These are phyloP conservation scores for Drosophila lacertosa DNA, from an alignment of 1,140 invertebrate species.

Conservation along the genomic window DNA sequence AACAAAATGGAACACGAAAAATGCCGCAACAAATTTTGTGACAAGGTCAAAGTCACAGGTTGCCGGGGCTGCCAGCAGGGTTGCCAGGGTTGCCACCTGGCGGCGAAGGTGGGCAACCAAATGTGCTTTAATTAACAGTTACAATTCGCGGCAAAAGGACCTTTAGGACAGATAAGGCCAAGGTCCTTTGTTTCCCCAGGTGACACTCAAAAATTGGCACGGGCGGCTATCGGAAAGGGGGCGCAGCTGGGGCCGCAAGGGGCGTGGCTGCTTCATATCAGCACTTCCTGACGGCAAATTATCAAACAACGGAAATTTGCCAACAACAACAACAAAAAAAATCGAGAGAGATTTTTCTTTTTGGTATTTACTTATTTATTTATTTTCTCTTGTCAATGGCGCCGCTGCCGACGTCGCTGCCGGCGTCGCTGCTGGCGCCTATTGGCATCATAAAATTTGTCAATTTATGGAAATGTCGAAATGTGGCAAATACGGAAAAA, in stretches of 20 bases:
- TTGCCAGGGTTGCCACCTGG: too few relatives aligned
- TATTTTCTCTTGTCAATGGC: constrained; percentile 32
- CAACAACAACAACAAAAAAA: constrained; percentile 8
- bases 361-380: not conserved
- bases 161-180: constrained; percentile 12
- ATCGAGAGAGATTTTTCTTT: not conserved
- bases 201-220: too few relatives aligned
- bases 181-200: constrained; percentile 20
- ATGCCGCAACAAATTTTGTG: too few relatives aligned
- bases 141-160: constrained; percentile 2
- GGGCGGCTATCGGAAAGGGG: too few relatives aligned
- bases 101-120: not conserved
- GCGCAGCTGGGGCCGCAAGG: too few relatives aligned
- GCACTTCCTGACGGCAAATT: constrained; percentile 48
- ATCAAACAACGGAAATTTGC: constrained; percentile 44
- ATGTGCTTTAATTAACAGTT: constrained; percentile 27
- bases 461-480: constrained; percentile 60
- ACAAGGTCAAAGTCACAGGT: constrained; percentile 22
- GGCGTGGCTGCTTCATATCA: constrained; percentile 17
- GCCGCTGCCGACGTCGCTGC: constrained; percentile 2
- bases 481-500: constrained; percentile 18
- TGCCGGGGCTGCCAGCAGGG: not conserved
- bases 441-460: constrained; percentile 62
- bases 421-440: constrained; percentile 23
- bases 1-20: too few relatives aligned